Percentiles rank a stretch among this genome's conserved stretches.
Evolutionary conservation across 2,797 vertebrate species (phyloP).

Genomic region (Betta splendens): DNA sequence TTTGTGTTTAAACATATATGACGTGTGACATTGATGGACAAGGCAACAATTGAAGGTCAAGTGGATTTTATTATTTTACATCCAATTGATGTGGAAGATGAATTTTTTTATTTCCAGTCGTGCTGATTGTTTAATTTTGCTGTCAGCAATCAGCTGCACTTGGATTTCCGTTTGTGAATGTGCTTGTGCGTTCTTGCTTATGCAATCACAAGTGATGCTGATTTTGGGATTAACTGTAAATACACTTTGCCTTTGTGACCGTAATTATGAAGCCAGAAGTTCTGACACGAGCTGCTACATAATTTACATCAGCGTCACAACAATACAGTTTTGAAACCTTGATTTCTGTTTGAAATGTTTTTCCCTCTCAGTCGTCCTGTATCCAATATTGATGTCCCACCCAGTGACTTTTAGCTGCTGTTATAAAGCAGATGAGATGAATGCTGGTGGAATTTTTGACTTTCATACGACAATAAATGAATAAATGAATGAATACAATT

Average conservation of each 20-base stretch:
- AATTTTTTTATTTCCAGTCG: constrained; percentile 37
- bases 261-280: constrained; percentile 46
- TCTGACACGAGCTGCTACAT: constrained; percentile 39
- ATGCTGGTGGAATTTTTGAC: constrained; percentile 14
- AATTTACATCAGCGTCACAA: constrained; percentile 52
- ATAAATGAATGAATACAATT: constrained; percentile 11
- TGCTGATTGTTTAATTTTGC: constrained; percentile 49
- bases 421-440: constrained; percentile 29
- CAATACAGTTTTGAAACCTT: constrained; percentile 35
- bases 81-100: constrained; percentile 24
- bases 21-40: constrained; percentile 56
- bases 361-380: constrained; percentile 25
- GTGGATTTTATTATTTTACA: constrained; percentile 60
- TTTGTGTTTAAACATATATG: constrained; percentile 39
- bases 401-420: constrained; percentile 36
- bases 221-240: constrained; percentile 37
- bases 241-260: constrained; percentile 33
- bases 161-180: constrained; percentile 18
- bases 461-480: constrained; percentile 40
- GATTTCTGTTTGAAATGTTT: constrained; percentile 51
- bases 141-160: constrained; percentile 28
- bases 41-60: constrained; percentile 69
- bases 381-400: constrained; percentile 36
- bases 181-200: constrained; percentile 7
- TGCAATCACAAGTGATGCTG: constrained; percentile 18